phyloP scores from a whole-genome alignment of 2,113 vertebrate species.

The Cheilinus undulatus region DNA sequence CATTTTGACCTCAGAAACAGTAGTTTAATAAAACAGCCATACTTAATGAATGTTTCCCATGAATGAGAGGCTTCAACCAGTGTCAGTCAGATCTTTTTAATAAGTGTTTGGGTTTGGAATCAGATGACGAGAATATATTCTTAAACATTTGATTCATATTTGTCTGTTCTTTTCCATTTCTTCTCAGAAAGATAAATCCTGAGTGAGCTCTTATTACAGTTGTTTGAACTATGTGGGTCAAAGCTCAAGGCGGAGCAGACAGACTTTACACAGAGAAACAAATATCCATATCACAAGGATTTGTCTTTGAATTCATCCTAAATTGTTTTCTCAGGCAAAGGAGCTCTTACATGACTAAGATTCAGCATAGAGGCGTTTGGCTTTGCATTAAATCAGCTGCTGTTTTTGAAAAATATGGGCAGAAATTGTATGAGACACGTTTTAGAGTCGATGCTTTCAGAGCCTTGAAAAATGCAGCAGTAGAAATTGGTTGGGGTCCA shows the following conservation, averaged over 20 bases:
- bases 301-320: not conserved
- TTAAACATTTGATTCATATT: not conserved
- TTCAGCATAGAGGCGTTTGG: constrained; percentile 14
- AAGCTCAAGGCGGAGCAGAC: not conserved
- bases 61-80: not conserved
- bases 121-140: not conserved
- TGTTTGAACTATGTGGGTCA: not conserved
- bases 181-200: not conserved
- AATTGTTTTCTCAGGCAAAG: not conserved
- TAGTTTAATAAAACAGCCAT: too few relatives aligned
- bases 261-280: not conserved
- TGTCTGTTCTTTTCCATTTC: not conserved
- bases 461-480: constrained; percentile 49
- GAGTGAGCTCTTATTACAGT: not conserved
- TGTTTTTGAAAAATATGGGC: constrained; percentile 38
- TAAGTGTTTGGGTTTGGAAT: constrained; percentile 1
- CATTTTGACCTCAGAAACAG: too few relatives aligned
- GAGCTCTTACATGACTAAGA: not conserved
- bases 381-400: constrained; percentile 32
- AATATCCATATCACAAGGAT: constrained; percentile 8
- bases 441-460: constrained; percentile 38
- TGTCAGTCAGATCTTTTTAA: not conserved
- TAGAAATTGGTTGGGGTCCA: constrained; percentile 60
- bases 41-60: too few relatives aligned
- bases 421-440: constrained; percentile 53